Evolutionary conservation across 1,140 invertebrate species (phyloP), one percentile per base, ranked within the genome.

Genomic region (Halyomorpha halys): DNA sequence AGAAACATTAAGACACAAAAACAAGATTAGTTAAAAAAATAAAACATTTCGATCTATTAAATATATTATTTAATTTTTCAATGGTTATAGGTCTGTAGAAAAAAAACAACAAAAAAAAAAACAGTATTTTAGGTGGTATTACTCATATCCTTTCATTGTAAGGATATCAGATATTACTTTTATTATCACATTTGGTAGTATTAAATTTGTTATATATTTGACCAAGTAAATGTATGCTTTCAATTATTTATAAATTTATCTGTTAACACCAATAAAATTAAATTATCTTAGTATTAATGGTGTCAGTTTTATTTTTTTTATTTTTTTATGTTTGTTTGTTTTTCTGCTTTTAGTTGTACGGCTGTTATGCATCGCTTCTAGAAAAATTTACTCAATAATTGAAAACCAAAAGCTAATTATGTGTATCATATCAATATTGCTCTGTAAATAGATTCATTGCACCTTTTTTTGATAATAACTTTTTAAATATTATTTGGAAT

Each of bases 351-450:
- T 56, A 56, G 53, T 56, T 56, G 53, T 56, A 56, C 53, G 53
- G 53, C 53, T 56, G 53, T 23, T 56, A 23, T 56, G 53, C 53
- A 56, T 56, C 18, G 53, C 53, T 56, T 56, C 15, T 56, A 56
- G 53, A 56, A 21, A 16, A 56, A 56, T 23, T 25, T 23, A 23
- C 4, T 11, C 11, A 23, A 56, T 23, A 15, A 16, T 56, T 56
- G 53, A 27, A 56, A 56, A 56, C 4, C 3, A 23, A 23, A 23
- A 56, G 53, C 18, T 56, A 23, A 23, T 23, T 23, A 23, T 25
- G 18, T 56, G 23, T 23, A 49, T 18, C 14, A 18, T 56, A 56
- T 56, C 9, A 16, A 25, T 23, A 56, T 23, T 23, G 23, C 23
- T 23, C 23, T 56, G 23, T 56, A 21, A 21, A 21, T 56, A 56